phyloP scores from a whole-genome alignment of 2,888 invertebrate genomes.

The Linnaemya tessellans region DNA sequence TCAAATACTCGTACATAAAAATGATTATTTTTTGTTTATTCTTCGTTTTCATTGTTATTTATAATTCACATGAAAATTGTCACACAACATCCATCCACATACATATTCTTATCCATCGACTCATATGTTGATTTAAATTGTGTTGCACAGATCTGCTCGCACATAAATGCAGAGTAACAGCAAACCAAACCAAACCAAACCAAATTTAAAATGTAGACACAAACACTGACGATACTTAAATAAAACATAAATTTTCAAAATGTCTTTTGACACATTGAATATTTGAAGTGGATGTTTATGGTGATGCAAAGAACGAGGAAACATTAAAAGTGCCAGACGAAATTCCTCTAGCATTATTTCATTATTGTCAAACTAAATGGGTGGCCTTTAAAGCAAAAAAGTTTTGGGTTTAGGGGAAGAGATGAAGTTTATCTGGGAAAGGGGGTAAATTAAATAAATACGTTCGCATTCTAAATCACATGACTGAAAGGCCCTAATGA shows the following conservation, averaged over 20 bases:
- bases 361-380: slow-evolving; percentile 61
- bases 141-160: neutral
- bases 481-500: slow-evolving; percentile 51
- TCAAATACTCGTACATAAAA: slow-evolving; percentile 40
- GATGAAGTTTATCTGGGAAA: slow-evolving; percentile 27
- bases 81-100: slow-evolving; percentile 33
- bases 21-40: slow-evolving; percentile 41
- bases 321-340: slow-evolving; percentile 69
- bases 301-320: slow-evolving; percentile 40
- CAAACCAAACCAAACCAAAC: neutral
- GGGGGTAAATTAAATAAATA: slow-evolving; percentile 32
- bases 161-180: slow-evolving; percentile 16
- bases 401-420: neutral
- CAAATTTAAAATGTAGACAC: neutral
- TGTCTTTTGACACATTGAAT: slow-evolving; percentile 70
- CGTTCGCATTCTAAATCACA: slow-evolving; percentile 24
- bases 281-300: slow-evolving; percentile 43
- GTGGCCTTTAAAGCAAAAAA: slow-evolving; percentile 58
- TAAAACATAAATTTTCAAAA: slow-evolving; percentile 68
- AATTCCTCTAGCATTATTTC: slow-evolving; percentile 64
- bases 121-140: slow-evolving; percentile 42
- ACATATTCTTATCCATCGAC: slow-evolving; percentile 48
- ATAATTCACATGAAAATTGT: slow-evolving; percentile 62
- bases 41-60: slow-evolving; percentile 44
- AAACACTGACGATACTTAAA: slow-evolving; percentile 64